Evolutionary conservation across 2,113 vertebrate genomes (phyloP).

Genomic region (Tretioscincus oriximinensis): DNA sequence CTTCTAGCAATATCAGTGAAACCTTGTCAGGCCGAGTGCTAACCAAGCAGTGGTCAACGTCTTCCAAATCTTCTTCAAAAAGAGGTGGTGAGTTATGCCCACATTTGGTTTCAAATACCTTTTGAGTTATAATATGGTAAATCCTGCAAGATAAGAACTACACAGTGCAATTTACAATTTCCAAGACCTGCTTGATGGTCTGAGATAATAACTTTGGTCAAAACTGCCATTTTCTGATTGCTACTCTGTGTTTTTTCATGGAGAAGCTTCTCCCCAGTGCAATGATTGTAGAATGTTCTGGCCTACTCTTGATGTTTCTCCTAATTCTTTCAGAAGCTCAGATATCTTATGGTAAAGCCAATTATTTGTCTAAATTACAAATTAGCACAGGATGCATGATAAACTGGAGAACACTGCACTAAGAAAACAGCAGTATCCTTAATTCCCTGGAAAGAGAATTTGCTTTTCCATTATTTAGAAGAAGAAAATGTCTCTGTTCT

Average conservation of each 20-base stretch:
- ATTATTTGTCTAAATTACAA: background rate
- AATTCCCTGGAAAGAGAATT: no score
- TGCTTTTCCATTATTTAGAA: no score
- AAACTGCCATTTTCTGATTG: background rate
- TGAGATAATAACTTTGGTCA: background rate
- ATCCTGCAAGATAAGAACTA: no score
- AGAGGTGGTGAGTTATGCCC: slow-evolving; percentile 84
- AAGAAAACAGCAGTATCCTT: no score
- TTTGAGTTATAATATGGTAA: no score
- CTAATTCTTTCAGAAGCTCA: background rate
- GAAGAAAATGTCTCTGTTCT: no score
- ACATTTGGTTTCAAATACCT: background rate
- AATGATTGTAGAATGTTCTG: background rate
- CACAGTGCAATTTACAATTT: background rate
- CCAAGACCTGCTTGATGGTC: background rate
- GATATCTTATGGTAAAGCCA: background rate
- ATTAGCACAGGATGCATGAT: no score
- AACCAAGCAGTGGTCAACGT: slow-evolving; percentile 98
- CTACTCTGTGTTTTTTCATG: no score
- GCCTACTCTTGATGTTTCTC: background rate
- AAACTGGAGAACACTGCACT: no score
- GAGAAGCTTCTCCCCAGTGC: background rate
- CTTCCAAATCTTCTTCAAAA: slow-evolving; percentile 95
- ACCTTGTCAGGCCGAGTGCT: slow-evolving; percentile 81
- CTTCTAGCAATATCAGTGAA: slow-evolving; percentile 66